Base-by-base conservation (phyloP, 1,140 invertebrate species). In the Grapholita molesta region DNA sequence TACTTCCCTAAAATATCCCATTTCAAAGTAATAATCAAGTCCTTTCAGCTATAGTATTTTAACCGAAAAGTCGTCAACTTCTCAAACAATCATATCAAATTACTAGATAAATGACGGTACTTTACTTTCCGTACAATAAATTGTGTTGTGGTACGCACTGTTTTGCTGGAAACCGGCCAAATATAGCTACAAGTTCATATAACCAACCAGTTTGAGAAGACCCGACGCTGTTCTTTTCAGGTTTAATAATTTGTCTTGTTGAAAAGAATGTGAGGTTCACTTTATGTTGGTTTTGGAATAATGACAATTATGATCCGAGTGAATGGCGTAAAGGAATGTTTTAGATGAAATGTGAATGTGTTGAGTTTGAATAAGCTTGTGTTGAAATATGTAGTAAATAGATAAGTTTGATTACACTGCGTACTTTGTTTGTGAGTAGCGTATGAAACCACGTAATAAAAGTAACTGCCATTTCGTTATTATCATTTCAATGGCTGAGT, bases 61-160 rank as follows among this genome's bases (percentile, higher is more conserved):
- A 30, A 61, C 18, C 55, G 15, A 28, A 28, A 61, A 30, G 25
- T 25, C 24, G 55, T 61, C 55, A 61, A 61, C 55, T 61, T 61
- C 55, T 25, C 53, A 66, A 66, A 66, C 64, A 57, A 66, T 70
- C 69, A 61, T 24, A 55, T 35, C 73, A 79, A 79, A 83, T 79
- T 71, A 77, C 73, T 71, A 52, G 38, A 68, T 70, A 80, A 79
- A 83, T 79, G 71, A 75, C 74, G 77, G 68, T 75, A 68, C 66
- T 77, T 77, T 78, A 80, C 74, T 57, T 52, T 73, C 70, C 71
- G 67, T 68, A 55, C 69, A 73, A 80, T 84, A 82, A 82, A 84
- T 79, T 72, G 70, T 73, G 75, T 78, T 77, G 75, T 79, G 73
- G 55, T 25, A 82, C n/a, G 76, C 72, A 82, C 73, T 80, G 80